Evolutionary conservation across 2,113 vertebrate species (phyloP), one percentile per base, ranked within the genome.

Genomic region (Pycnonotus jocosus): DNA sequence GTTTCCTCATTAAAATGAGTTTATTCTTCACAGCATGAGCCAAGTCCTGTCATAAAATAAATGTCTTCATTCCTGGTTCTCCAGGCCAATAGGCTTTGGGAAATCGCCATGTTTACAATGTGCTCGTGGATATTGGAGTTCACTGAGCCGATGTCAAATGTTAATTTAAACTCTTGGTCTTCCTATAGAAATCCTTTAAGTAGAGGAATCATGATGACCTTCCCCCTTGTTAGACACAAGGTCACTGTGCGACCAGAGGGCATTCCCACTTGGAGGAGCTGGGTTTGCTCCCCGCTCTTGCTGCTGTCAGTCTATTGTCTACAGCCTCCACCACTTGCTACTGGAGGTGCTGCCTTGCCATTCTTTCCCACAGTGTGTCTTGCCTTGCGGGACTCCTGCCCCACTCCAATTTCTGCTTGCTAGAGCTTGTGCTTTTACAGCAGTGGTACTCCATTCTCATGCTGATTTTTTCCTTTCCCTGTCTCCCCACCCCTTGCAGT

Each of bases 401-500:
- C 66, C 68, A 83, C 58, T 83, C 81, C 61, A 40, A 3, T 78
- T 93, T 82, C 82, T 92, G 95, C 95, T 96, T 96, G 95, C 95
- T 93, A 86, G 86, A 93, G 85, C 92, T 93, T 97, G 56, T 88
- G 65, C 56, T 87, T 88, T 78, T 64, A 33, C 60, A 73, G 56
- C 31, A 93, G 35, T 24, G 45, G 15, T 90, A 56, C 37, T 88
- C 56, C 87, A 24, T 18, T 94, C 95, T 96, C 69, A 96, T 58
- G 76, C 47, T 5, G 2, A 15, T 48, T 92, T 90, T 91, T 86
- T 83, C 58, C 61, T 94, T 90, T 94, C 60, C 38, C 60, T 24
- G 2, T 90, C 37, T 87, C n/a, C 48, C 56, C 19, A 57, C 90
- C 58, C 71, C 9, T 76, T 93, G 27, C 95, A 99, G 99, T 99